Percentiles rank a stretch among this genome's conserved stretches.
Evolutionary conservation across 2,888 invertebrate genomes (phyloP).

Genomic region (Ptychoptera contaminata): DNA sequence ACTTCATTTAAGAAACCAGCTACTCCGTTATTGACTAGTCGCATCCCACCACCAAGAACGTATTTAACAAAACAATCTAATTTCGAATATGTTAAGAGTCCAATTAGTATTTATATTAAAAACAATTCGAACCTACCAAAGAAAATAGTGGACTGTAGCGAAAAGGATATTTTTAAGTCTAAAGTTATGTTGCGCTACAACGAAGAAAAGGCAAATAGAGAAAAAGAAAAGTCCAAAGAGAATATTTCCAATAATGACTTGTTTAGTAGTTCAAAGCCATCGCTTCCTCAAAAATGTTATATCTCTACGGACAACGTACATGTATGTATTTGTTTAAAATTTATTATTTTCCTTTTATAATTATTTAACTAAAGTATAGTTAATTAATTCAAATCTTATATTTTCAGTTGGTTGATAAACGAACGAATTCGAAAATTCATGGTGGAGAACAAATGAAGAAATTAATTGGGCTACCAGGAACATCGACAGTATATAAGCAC

Average conservation of each 20-base stretch:
- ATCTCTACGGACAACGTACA: constrained; percentile 23
- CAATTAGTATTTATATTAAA: constrained; percentile 30
- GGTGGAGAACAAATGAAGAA: constrained; percentile 25
- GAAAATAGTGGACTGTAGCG: constrained; percentile 14
- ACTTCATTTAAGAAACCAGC: constrained; percentile 15
- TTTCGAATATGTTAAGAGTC: constrained; percentile 28
- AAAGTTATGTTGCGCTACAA: constrained; percentile 2
- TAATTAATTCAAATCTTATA: constrained; percentile 1
- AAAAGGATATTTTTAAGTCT: not conserved
- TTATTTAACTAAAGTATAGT: not conserved
- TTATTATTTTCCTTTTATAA: not conserved
- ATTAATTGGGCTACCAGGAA: constrained; percentile 20
- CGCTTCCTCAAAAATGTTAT: constrained; percentile 26
- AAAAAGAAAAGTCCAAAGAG: not conserved
- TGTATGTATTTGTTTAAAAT: constrained; percentile 15
- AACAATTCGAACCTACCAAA: constrained; percentile 27
- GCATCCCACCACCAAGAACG: constrained; percentile 7
- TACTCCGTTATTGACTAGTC: not conserved
- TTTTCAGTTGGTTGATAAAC: constrained; percentile 23
- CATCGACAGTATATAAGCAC: constrained; percentile 25
- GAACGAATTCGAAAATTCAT: constrained; percentile 24
- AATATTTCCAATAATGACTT: not conserved
- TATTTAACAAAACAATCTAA: constrained; percentile 6
- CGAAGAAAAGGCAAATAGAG: not conserved
- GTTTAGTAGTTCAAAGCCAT: no score